phyloP scores from a whole-genome alignment of 2,888 invertebrate species.

The Scaptodrosophila latifasciaeformis region DNA sequence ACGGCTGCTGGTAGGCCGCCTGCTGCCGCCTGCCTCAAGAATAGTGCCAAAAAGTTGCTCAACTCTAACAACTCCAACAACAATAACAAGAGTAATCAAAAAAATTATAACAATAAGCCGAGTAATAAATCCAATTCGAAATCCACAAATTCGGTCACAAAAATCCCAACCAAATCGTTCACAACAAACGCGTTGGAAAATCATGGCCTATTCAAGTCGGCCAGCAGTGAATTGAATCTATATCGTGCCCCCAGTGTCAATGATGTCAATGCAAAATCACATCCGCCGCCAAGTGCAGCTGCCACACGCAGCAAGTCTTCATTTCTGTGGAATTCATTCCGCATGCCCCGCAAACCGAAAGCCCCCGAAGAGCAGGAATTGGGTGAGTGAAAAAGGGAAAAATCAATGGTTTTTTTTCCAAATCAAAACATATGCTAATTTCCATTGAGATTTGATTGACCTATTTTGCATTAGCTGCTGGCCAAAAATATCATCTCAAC shows the following conservation, averaged over 20 bases:
- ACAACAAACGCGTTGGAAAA: too few relatives aligned
- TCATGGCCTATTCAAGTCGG: too few relatives aligned
- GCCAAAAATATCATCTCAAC: too few relatives aligned
- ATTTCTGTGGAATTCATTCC: conserved; percentile 74
- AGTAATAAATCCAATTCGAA: conserved; percentile 8
- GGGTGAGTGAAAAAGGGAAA: conserved; percentile 21
- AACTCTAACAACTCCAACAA: conserved; percentile 26
- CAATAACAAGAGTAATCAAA: conserved; percentile 28
- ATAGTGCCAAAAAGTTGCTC: conserved; percentile 41
- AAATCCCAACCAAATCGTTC: conserved; percentile 53
- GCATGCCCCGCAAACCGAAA: conserved; percentile 73
- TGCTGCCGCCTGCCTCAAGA: conserved; percentile 15
- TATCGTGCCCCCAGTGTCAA: conserved; percentile 46
- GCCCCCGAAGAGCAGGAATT: conserved; percentile 37
- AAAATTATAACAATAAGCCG: conserved; percentile 21
- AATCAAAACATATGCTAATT: too few relatives aligned
- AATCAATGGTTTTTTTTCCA: too few relatives aligned
- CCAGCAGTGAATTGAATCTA: conserved; percentile 71
- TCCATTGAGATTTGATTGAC: too few relatives aligned
- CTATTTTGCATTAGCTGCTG: too few relatives aligned
- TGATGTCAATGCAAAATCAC: neutral
- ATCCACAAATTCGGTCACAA: conserved; percentile 31
- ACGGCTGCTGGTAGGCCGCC: conserved; percentile 17
- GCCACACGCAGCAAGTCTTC: conserved; percentile 65
- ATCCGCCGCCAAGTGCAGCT: conserved; percentile 26